Evolutionary conservation across 2,888 invertebrate genomes (phyloP), one percentile per base, ranked within the genome.

Genomic region (Melinaea menophilus): DNA sequence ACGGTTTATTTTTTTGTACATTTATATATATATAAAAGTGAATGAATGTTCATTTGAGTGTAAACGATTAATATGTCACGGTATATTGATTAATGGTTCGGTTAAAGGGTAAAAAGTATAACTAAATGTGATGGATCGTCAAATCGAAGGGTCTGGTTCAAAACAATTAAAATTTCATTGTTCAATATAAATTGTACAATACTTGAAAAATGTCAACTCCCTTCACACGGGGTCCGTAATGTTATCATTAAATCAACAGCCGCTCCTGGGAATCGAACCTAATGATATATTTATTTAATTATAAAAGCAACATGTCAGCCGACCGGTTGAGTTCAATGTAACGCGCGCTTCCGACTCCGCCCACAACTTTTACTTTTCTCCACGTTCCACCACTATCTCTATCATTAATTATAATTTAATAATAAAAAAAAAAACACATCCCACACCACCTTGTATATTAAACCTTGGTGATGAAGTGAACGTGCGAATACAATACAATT

Each of bases 331-430:
- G 72, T 71, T 72, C 69, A 70, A 70, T 66, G 69, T 63, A 76
- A 76, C 75, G 73, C 71, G 77, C 76, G 78, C 81, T 79, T 81
- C 79, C 75, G 76, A 71, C 76, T 78, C 74, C 74, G 46, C 59
- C 59, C 76, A 76, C 78, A 79, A 88, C 89, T 89, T 89, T 89
- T 89, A 90, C 89, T 89, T 89, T 89, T 84, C 84, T 84, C 82
- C 73, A 72, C 67, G 77, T 77, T 74, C 72, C 76, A 75, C 72
- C 71, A 75, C 69, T 68, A 60, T 57, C 65, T 59, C 56, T 59
- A 59, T 60, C 62, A 59, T 56, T 54, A 58, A 55, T 48, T 34
- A 47, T 59, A 61, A 63, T 58, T 57, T 22, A 51, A 9, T 51
- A 31, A 31, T 31, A 31, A 31, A 31, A 22, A 31, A 22, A 51